These are phyloP conservation scores for Labeo calbasu DNA, from an alignment of 2,797 vertebrate genomes.

Conservation along the genomic window DNA sequence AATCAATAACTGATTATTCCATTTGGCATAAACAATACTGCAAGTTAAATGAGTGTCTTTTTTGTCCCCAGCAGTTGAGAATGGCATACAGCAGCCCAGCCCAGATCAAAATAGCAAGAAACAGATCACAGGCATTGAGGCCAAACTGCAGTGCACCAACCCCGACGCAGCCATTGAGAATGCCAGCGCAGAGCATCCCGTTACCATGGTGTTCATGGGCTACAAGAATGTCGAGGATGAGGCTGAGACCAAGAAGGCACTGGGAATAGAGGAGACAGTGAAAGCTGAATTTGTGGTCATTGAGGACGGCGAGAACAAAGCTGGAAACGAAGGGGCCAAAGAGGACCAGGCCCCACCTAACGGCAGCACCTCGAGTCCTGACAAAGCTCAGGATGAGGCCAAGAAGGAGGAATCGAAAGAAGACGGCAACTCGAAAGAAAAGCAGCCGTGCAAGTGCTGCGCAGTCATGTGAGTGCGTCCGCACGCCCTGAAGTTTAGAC, in stretches of 20 bases:
- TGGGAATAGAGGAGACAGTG: conserved; percentile 88
- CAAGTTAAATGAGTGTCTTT: neutral
- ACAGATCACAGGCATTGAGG: conserved; percentile 87
- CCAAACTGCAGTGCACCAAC: conserved; percentile 81
- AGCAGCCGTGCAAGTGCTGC: conserved; percentile 95
- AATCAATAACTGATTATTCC: neutral
- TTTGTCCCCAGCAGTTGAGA: conserved; percentile 73
- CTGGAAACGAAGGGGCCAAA: conserved; percentile 69
- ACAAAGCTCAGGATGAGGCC: conserved; percentile 75
- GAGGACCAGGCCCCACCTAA: conserved; percentile 83
- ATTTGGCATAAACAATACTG: neutral
- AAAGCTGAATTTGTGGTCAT: conserved; percentile 96
- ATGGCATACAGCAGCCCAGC: conserved; percentile 73
- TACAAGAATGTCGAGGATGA: conserved; percentile 94
- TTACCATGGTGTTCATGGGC: conserved; percentile 98
- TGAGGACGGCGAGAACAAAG: conserved; percentile 84
- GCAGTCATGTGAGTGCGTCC: conserved; percentile 87
- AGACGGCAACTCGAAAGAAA: conserved; percentile 85
- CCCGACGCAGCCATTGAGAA: conserved; percentile 74
- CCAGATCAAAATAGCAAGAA: conserved; percentile 78
- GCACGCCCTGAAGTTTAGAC: conserved; percentile 44
- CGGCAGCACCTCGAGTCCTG: conserved; percentile 84
- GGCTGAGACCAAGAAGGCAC: conserved; percentile 83
- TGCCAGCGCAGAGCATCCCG: conserved; percentile 87
- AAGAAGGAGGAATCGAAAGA: conserved; percentile 76